Conservation (phyloP, 2,888 invertebrate species). For the Lydus trimaculatus region DNA sequence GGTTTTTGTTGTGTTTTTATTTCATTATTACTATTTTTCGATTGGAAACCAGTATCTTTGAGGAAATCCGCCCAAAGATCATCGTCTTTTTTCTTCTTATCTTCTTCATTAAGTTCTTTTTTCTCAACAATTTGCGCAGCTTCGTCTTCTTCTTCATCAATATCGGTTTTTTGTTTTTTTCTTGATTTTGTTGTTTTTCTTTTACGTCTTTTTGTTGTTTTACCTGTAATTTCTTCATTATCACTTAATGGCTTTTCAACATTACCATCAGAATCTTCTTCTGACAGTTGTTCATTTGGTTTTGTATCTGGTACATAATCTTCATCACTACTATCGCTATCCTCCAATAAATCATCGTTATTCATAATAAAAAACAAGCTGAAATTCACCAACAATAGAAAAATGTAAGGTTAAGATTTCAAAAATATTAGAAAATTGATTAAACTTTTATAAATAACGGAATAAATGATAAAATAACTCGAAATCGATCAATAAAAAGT, state of each 20-base stretch:
- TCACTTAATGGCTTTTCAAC: slow-evolving; percentile 67
- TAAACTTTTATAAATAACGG: neutral
- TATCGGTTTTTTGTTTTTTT: slow-evolving; percentile 44
- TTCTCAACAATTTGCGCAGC: slow-evolving; percentile 38
- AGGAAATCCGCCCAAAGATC: slow-evolving; percentile 82
- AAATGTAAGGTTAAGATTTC: neutral
- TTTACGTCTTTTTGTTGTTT: slow-evolving; percentile 45
- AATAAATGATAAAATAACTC: neutral
- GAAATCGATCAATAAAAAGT: neutral
- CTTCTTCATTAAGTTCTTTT: slow-evolving; percentile 61
- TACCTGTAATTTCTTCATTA: slow-evolving; percentile 58
- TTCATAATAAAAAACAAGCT: slow-evolving; percentile 33
- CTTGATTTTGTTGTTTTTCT: slow-evolving; percentile 44
- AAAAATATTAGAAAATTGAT: neutral
- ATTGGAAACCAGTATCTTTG: slow-evolving; percentile 69
- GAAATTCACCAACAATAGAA: neutral
- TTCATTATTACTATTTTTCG: slow-evolving; percentile 41
- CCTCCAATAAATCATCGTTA: slow-evolving; percentile 64
- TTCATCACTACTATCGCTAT: slow-evolving; percentile 79
- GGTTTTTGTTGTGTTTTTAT: slow-evolving; percentile 21
- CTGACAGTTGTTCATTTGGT: slow-evolving; percentile 67
- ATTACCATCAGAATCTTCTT: slow-evolving; percentile 72
- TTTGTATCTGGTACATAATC: slow-evolving; percentile 76
- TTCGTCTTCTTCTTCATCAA: too few relatives aligned
- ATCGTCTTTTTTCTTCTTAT: slow-evolving; percentile 75